A percentile compares a stretch with the other conserved stretches of the same genome.
Conservation (phyloP, 2,113 vertebrate genomes). For the Dromiciops gliroides region DNA sequence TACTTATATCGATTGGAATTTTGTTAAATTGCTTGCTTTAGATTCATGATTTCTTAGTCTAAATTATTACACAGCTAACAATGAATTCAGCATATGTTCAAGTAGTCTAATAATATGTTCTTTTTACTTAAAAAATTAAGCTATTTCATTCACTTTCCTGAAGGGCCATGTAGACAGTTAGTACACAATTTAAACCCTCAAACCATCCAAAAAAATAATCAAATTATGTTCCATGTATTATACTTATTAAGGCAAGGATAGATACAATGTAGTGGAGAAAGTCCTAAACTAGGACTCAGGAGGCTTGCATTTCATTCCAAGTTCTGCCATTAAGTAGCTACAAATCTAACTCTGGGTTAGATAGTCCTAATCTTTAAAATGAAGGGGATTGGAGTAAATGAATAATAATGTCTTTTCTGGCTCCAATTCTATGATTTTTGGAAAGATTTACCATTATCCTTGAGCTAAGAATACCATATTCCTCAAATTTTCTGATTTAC, state of each 20-base stretch:
- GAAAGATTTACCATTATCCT: not conserved
- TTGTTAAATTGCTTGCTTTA: not conserved
- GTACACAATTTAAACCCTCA: not conserved
- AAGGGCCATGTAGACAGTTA: not conserved
- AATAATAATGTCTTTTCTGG: not conserved
- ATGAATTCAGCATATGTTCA: conserved; percentile 17
- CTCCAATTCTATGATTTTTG: not conserved
- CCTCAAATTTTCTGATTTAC: not conserved
- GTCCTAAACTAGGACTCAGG: not conserved
- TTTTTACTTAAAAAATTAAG: not conserved
- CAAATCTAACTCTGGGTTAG: too few relatives aligned
- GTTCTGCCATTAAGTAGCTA: too few relatives aligned
- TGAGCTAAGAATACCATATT: not conserved
- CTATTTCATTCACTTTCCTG: conserved; percentile 36
- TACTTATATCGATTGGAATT: not conserved
- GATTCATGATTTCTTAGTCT: conserved; percentile 11
- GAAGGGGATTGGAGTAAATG: not conserved
- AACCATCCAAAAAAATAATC: not conserved
- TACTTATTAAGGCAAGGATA: not conserved
- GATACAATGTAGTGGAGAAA: not conserved
- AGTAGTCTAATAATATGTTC: not conserved
- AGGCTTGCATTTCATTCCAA: not conserved
- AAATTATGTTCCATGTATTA: not conserved
- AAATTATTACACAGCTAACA: not conserved
- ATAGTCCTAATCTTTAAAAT: not conserved